Evolutionary conservation across 2,888 invertebrate species (phyloP), one percentile per base, ranked within the genome.

Genomic region (Lamellibrachia columna): DNA sequence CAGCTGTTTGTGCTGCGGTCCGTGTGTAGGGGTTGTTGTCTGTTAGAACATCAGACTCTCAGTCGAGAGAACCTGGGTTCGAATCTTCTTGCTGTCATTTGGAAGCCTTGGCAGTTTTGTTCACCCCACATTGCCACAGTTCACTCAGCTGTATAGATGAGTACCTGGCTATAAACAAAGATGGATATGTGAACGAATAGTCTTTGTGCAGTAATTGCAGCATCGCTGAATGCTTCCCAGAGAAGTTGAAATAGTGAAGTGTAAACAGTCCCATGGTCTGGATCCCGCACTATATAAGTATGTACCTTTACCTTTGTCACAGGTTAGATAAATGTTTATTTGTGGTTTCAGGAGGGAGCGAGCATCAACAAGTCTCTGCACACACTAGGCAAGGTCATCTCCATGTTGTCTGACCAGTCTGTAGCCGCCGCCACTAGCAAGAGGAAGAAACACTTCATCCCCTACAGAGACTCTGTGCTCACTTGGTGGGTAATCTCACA

Each of bases 381-480:
- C 92, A 98, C 98, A 0, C 96, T 98, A 94, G 98, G 98, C 75
- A 98, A 98, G 97, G 98, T 98, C 8, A 98, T 98, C 94, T 97
- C 97, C 1, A 97, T 98, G 7, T 97, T 98, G 75, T 97, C 98
- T 2, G 98, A 98, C 93, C 97, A 93, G 55, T 94, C 93, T 52
- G 52, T 60, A 22, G 22, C 91, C 4, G 15, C 60, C 53, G 52
- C 93, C 90, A n/a, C 75, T 52, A 99, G 98, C 91, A 96, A 95
- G 94, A 95, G 95, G 93, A 97, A 97, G 95, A 97, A 97, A 92
- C 95, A 96, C 60, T 98, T 98, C 96, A 97, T 98, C 15, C 98
- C 98, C 0, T 98, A 98, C 96, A 97, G 98, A 93, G 98, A 98
- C 95, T 98, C 98, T 90, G 97, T 98, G 15, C 97, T 98, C 90